These are phyloP conservation scores for Gavialis gangeticus DNA, from an alignment of 2,113 vertebrate genomes.

Conservation along the genomic window DNA sequence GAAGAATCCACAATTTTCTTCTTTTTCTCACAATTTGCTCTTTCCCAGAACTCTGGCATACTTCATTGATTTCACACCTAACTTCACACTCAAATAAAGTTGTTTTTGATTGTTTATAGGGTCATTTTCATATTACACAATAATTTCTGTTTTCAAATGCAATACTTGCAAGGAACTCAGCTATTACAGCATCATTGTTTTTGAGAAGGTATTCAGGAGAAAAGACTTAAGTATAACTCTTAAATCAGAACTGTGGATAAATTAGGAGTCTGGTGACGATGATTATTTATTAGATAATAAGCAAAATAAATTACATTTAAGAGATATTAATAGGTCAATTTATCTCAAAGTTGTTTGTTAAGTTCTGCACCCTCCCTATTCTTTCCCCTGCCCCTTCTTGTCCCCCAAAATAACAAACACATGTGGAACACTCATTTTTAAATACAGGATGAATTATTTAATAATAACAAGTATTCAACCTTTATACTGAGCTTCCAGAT, in stretches of 20 bases:
- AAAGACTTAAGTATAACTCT: not conserved
- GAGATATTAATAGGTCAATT: not conserved
- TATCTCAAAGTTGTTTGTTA: not conserved
- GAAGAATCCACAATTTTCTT: not conserved
- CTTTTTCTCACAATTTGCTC: constrained; percentile 8
- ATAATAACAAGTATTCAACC: not conserved
- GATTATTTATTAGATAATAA: not conserved
- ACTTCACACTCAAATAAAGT: constrained; percentile 13
- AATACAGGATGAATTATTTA: not conserved
- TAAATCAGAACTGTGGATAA: not conserved
- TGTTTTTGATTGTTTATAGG: not conserved
- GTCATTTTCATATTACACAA: not conserved
- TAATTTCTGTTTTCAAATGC: not conserved
- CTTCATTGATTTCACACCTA: constrained; percentile 29
- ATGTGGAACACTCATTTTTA: too few relatives aligned
- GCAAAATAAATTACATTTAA: not conserved
- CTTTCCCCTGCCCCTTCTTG: too few relatives aligned
- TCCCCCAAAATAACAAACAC: not conserved
- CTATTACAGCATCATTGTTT: not conserved
- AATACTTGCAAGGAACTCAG: not conserved
- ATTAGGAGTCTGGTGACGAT: not conserved
- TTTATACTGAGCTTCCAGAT: not conserved
- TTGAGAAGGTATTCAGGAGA: not conserved
- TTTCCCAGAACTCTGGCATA: constrained; percentile 3
- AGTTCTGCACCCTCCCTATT: too few relatives aligned